phyloP scores from a whole-genome alignment of 2,113 vertebrate species.

The Nibea coibor region DNA sequence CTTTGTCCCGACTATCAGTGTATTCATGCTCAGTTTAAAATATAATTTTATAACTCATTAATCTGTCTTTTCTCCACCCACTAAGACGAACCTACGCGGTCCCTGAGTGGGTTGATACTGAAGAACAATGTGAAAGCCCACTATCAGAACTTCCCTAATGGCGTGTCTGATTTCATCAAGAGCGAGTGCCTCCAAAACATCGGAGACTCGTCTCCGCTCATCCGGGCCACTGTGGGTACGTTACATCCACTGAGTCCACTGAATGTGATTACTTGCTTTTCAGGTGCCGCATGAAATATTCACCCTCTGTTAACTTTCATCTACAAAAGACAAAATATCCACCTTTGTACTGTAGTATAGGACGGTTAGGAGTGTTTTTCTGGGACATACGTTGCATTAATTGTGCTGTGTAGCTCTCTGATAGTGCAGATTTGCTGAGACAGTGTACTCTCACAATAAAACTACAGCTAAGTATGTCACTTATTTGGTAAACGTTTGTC shows the following conservation, averaged over 20 bases:
- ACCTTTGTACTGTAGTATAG: no score
- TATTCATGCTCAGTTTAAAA: neutral
- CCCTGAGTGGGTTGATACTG: slow-evolving; percentile 96
- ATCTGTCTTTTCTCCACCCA: neutral
- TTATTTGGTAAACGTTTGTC: neutral
- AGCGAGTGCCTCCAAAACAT: slow-evolving; percentile 96
- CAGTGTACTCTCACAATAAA: neutral
- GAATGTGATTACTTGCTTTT: neutral
- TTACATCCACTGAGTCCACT: neutral
- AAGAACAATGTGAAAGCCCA: slow-evolving; percentile 99
- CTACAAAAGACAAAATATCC: neutral
- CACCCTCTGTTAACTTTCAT: neutral
- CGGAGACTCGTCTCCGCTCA: slow-evolving; percentile 95
- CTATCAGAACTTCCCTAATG: slow-evolving; percentile 96
- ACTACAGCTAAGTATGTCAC: neutral
- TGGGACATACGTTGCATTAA: neutral
- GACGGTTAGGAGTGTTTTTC: neutral
- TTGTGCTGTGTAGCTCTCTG: neutral
- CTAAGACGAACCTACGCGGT: slow-evolving; percentile 96
- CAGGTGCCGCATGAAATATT: neutral
- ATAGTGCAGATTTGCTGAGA: neutral
- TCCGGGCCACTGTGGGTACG: slow-evolving; percentile 97
- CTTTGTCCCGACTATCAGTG: neutral
- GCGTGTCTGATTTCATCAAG: slow-evolving; percentile 97
- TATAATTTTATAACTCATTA: neutral